Conservation (phyloP, 2,113 vertebrate genomes). For the Spea bombifrons region DNA sequence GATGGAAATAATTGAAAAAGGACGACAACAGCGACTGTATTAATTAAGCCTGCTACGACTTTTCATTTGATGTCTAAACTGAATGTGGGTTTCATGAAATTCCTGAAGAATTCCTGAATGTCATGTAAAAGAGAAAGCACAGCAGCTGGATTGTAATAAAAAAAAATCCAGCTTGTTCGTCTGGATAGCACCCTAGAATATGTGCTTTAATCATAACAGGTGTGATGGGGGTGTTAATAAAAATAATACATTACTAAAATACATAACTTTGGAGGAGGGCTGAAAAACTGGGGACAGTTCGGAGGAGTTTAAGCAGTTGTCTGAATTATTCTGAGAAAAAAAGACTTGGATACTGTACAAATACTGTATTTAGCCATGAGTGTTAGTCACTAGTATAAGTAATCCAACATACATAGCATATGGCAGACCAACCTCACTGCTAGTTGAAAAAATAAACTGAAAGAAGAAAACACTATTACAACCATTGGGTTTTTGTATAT, state of each 20-base stretch:
- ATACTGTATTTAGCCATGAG: constrained; percentile 20
- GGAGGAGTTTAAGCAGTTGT: constrained; percentile 30
- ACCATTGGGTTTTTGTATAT: too few species aligned
- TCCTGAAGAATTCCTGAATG: too few species aligned
- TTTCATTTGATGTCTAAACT: too few species aligned
- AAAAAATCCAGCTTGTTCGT: not conserved
- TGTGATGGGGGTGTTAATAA: not conserved
- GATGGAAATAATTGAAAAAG: too few species aligned
- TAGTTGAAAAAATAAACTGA: not conserved
- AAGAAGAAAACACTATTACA: too few species aligned
- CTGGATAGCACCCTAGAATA: not conserved
- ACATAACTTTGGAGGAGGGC: not conserved
- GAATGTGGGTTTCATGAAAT: too few species aligned
- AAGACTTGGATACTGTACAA: constrained; percentile 31
- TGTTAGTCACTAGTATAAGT: constrained; percentile 13
- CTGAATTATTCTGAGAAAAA: constrained; percentile 9
- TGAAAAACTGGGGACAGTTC: not conserved
- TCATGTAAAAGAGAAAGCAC: too few species aligned
- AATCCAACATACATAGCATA: constrained; percentile 1
- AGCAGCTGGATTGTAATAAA: too few species aligned
- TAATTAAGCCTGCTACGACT: too few species aligned
- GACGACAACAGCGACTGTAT: too few species aligned
- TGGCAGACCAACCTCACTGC: not conserved
- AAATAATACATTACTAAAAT: not conserved
- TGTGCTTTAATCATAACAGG: not conserved